Evolutionary conservation across 2,113 vertebrate species (phyloP).

Genomic region (Pollachius pollachius): DNA sequence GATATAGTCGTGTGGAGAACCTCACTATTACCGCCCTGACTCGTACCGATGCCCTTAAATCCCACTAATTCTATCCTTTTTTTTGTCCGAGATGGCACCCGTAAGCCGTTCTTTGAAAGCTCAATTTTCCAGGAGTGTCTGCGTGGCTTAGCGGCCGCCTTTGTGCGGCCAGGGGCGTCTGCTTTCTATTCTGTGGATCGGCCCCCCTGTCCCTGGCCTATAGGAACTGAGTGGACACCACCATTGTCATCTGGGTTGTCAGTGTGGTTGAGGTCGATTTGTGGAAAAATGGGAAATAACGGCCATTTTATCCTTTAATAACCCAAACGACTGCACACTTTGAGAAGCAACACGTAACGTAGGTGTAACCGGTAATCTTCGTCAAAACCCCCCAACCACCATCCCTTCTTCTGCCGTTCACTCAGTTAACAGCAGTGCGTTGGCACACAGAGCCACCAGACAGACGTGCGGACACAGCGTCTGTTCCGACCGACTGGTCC

Average conservation of each 20-base stretch:
- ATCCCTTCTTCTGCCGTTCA: background rate
- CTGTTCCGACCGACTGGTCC: slow-evolving; percentile 22
- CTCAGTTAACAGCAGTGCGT: slow-evolving; percentile 29
- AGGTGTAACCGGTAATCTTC: background rate
- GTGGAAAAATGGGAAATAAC: slow-evolving; percentile 27
- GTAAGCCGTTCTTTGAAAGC: slow-evolving; percentile 63
- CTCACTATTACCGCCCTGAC: slow-evolving; percentile 53
- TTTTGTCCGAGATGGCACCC: slow-evolving; percentile 67
- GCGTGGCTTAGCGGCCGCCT: slow-evolving; percentile 47
- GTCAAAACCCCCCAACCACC: background rate
- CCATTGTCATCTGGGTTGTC: no score
- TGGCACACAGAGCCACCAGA: slow-evolving; percentile 32
- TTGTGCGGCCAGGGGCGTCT: slow-evolving; percentile 28
- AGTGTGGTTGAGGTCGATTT: slow-evolving; percentile 27
- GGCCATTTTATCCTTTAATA: slow-evolving; percentile 33
- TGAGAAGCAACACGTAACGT: slow-evolving; percentile 6
- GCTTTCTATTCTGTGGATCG: slow-evolving; percentile 35
- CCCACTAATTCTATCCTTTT: slow-evolving; percentile 67
- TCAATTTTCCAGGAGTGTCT: slow-evolving; percentile 67
- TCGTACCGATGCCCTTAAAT: slow-evolving; percentile 60
- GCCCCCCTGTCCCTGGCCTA: background rate
- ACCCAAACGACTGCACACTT: slow-evolving; percentile 18
- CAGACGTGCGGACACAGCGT: slow-evolving; percentile 13
- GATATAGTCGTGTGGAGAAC: slow-evolving; percentile 58
- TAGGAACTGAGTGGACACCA: slow-evolving; percentile 38